A percentile compares a stretch with the other conserved stretches of the same genome.
phyloP scores from a whole-genome alignment of 1,140 invertebrate genomes.

The Drosophila burlai region DNA sequence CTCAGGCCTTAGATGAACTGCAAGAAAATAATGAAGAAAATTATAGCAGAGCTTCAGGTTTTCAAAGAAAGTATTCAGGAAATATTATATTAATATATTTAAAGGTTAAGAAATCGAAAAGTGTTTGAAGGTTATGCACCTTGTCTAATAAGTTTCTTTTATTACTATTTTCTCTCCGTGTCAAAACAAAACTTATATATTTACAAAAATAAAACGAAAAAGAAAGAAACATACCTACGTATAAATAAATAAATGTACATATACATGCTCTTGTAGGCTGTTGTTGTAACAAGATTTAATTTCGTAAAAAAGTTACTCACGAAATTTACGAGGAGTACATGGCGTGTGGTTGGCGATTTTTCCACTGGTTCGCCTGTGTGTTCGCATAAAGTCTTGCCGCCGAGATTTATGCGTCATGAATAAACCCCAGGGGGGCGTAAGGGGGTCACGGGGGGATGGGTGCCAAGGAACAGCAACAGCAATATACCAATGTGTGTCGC shows the following conservation, averaged over 20 bases:
- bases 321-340: constrained; percentile 83
- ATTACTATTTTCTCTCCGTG: background rate
- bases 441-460: constrained; percentile 19
- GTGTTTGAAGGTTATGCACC: background rate
- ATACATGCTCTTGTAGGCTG: constrained; percentile 47
- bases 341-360: constrained; percentile 76
- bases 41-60: background rate
- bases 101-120: background rate
- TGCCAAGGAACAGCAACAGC: constrained; percentile 36
- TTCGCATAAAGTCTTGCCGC: constrained; percentile 81
- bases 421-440: constrained; percentile 45
- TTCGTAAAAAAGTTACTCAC: constrained; percentile 83
- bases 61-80: too few relatives aligned
- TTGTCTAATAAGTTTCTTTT: too few relatives aligned
- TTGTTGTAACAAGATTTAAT: constrained; percentile 83
- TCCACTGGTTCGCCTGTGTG: constrained; percentile 60
- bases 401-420: constrained; percentile 82
- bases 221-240: constrained; percentile 26
- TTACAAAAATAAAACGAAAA: constrained; percentile 8
- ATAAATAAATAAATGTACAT: constrained; percentile 43
- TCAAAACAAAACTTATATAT: constrained; percentile 37
- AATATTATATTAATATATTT: too few relatives aligned
- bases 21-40: background rate
- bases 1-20: constrained; percentile 55
- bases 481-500: constrained; percentile 39